These are phyloP conservation scores for Diachasma alloeum DNA, from an alignment of 1,140 invertebrate species.

Conservation along the genomic window DNA sequence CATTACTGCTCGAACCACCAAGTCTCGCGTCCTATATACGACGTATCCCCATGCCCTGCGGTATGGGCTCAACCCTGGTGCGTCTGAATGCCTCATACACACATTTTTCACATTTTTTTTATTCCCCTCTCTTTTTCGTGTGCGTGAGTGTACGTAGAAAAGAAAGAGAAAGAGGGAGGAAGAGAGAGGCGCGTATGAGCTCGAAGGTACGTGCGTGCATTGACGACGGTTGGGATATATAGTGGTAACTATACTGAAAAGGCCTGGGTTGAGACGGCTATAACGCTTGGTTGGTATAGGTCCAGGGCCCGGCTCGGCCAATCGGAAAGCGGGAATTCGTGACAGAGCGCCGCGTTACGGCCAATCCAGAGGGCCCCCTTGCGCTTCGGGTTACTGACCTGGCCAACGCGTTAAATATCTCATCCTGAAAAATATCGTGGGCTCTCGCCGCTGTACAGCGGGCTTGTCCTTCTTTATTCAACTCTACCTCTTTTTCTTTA, in stretches of 20 bases:
- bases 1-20: slow-evolving; percentile 24
- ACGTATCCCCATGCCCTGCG: slow-evolving; percentile 29
- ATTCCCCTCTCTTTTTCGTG: not conserved
- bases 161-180: not conserved
- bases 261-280: slow-evolving; percentile 34
- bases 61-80: slow-evolving; percentile 35
- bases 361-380: slow-evolving; percentile 59
- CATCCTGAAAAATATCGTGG: slow-evolving; percentile 63
- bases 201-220: slow-evolving; percentile 35
- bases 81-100: slow-evolving; percentile 40
- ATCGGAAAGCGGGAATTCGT: slow-evolving; percentile 60
- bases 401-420: slow-evolving; percentile 65
- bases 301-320: slow-evolving; percentile 63
- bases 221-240: not conserved
- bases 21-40: slow-evolving; percentile 20
- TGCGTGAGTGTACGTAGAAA: not conserved
- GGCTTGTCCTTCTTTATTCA: slow-evolving; percentile 30
- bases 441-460: slow-evolving; percentile 42
- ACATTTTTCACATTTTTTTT: slow-evolving; percentile 8
- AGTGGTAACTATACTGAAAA: slow-evolving; percentile 4
- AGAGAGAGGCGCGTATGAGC: slow-evolving; percentile 31
- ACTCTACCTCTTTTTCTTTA: slow-evolving; percentile 33
- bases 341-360: slow-evolving; percentile 54
- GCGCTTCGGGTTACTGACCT: slow-evolving; percentile 58
- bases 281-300: slow-evolving; percentile 59